Base-by-base conservation (phyloP, 2,888 invertebrate species). In the Rosalia funebris region DNA sequence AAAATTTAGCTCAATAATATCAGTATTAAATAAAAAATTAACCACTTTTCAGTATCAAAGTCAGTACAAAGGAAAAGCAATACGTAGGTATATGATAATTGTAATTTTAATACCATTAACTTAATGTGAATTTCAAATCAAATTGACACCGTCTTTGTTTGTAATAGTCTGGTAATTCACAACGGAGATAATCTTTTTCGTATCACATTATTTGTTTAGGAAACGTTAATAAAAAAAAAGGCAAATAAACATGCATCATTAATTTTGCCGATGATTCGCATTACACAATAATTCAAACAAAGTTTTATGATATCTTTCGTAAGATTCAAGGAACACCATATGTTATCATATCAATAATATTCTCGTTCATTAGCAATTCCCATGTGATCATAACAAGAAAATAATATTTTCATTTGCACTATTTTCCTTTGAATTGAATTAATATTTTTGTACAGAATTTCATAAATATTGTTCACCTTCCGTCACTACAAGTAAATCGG, bases 171-270 rank as follows among this genome's bases (percentile, higher is more conserved):
- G 7, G 25, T 25, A 25, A 34, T 34, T 34, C 34, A 34, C 7
- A 34, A n/a, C 11, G 11, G 34, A 34, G 7, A 34, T 11, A 34
- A 25, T 25, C 3, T 25, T 25, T n/a, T 34, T 34, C 10, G 2
- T 34, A 34, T 34, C 34, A n/a, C 11, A 34, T 34, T 34, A 34
- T n/a, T 34, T 34, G 34, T 34, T 34, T 34, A 11, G 34, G 34
- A 34, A 34, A 34, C 34, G 34, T 10, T n/a, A 10, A 2, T 34
- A 5, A n/a, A 25, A 25, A 25, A 25, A 34, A 10, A 2, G 7
- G 34, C 3, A 34, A 34, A 34, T 34, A 34, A 34, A 34, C 11
- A n/a, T 11, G 7, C 10, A 3, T 34, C 34, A 11, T 34, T 34
- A 34, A n/a, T 34, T n/a, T 34, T n/a, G 11, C 11, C 11, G 11